Percentiles rank a stretch among this genome's conserved stretches.
These are phyloP conservation scores for Caracal caracal DNA, from an alignment of 2,113 vertebrate genomes.

Conservation along the genomic window DNA sequence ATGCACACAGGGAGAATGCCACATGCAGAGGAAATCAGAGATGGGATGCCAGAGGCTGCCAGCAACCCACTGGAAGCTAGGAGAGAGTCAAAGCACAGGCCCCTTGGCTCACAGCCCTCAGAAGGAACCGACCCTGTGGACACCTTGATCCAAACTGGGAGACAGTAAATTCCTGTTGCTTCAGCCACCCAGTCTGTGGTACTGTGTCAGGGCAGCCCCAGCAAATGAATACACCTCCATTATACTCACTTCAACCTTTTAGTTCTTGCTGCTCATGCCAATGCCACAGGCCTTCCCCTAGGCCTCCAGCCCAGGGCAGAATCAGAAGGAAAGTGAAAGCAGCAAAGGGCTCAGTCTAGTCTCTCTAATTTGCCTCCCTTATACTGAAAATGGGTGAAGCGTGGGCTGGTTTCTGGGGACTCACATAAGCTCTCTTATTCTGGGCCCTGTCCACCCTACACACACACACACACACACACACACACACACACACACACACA, in stretches of 20 bases:
- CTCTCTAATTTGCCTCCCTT: neutral
- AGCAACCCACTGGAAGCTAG: rapidly evolving
- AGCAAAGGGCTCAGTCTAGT: neutral
- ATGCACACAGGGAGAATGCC: rapidly evolving
- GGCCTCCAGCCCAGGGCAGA: neutral
- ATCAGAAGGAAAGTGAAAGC: neutral
- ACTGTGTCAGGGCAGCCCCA: neutral
- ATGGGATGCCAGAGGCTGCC: rapidly evolving
- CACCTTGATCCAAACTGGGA: neutral
- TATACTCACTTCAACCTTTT: neutral
- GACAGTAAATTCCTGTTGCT: neutral
- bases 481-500: neutral
- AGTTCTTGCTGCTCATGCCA: neutral
- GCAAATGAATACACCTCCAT: neutral
- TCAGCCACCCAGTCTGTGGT: neutral
- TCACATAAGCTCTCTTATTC: neutral
- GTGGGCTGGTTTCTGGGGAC: neutral
- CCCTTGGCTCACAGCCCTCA: no score
- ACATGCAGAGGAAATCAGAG: neutral
- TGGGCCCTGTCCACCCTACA: neutral
- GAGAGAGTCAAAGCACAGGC: no score
- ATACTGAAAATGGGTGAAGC: neutral
- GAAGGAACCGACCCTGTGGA: no score
- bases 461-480: neutral
- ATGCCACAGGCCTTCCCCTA: neutral